Evolutionary conservation across 2,888 invertebrate genomes (phyloP).

Genomic region (Neoitamus cyanurus): DNA sequence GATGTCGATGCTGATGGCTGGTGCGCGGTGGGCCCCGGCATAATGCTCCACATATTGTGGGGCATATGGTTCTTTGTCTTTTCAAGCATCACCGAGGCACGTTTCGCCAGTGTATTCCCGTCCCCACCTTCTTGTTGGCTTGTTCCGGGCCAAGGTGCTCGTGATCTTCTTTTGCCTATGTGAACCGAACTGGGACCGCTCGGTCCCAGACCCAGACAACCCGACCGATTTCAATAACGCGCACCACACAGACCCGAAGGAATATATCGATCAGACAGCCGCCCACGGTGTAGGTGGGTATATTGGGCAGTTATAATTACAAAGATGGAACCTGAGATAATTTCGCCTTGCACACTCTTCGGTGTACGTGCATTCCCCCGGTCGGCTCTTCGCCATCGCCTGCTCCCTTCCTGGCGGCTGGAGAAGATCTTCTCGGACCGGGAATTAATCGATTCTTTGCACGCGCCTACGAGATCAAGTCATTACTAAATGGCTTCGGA

Average conservation of each 20-base stretch:
- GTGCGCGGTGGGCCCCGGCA: background rate
- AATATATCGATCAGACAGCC: conserved; percentile 48
- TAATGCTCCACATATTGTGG: conserved; percentile 36
- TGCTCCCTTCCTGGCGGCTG: background rate
- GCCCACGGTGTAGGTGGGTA: conserved; percentile 54
- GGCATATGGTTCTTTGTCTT: conserved; percentile 15
- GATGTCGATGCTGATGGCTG: background rate
- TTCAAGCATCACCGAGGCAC: background rate
- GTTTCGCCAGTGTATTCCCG: background rate
- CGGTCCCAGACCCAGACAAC: background rate
- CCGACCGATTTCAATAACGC: conserved; percentile 32
- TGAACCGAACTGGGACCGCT: background rate
- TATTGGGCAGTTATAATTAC: conserved; percentile 54
- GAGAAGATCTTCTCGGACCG: background rate
- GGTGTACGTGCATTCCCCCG: conserved; percentile 1
- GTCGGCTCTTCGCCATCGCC: background rate
- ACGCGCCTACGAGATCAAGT: conserved; percentile 50
- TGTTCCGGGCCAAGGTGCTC: background rate
- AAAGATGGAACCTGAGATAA: conserved; percentile 51
- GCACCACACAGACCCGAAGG: background rate
- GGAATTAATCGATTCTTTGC: conserved; percentile 53
- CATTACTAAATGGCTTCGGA: conserved; percentile 37
- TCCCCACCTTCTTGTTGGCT: background rate
- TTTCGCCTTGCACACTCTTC: conserved; percentile 14
- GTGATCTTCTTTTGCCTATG: conserved; percentile 36